Percentiles rank a stretch among this genome's conserved stretches.
phyloP scores from a whole-genome alignment of 2,113 vertebrate genomes.

The Benitochromis conjunctus region DNA sequence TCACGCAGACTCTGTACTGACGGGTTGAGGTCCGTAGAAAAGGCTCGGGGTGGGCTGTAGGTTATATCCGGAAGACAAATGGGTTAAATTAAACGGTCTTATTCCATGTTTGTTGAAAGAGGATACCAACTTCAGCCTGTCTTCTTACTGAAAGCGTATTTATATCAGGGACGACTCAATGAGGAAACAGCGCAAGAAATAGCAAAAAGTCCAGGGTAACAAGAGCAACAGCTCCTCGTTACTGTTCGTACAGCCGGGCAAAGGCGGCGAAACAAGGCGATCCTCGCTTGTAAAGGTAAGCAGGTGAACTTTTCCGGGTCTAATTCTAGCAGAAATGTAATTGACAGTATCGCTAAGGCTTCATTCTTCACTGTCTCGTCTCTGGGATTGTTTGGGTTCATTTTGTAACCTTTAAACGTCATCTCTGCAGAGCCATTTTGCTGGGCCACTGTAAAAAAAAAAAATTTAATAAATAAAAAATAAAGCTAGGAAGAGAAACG shows the following conservation, averaged over 20 bases:
- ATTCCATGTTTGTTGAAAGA: not conserved
- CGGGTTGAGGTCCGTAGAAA: not conserved
- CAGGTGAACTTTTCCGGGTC: not conserved
- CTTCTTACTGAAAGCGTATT: not conserved
- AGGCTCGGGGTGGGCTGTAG: not conserved
- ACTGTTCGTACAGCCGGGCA: not conserved
- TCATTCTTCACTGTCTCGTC: accelerated
- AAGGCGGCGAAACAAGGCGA: not conserved
- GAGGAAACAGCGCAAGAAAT: constrained; percentile 59
- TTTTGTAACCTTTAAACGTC: not conserved
- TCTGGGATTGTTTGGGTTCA: not conserved
- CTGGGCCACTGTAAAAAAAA: not conserved
- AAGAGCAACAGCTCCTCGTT: constrained; percentile 12
- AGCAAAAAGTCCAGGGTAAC: constrained; percentile 3
- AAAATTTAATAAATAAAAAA: not conserved
- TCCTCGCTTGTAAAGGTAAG: not conserved
- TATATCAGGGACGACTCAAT: not conserved
- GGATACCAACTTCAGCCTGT: too few relatives aligned
- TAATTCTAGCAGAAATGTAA: not conserved
- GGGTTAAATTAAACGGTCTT: not conserved
- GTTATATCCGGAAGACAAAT: constrained; percentile 38
- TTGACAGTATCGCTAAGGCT: not conserved
- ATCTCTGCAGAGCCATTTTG: constrained; percentile 13
- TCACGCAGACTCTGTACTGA: constrained; percentile 27
- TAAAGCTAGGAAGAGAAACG: not conserved